Evolutionary conservation across 2,113 vertebrate species (phyloP).

Genomic region (Cyanoliseus patagonus): DNA sequence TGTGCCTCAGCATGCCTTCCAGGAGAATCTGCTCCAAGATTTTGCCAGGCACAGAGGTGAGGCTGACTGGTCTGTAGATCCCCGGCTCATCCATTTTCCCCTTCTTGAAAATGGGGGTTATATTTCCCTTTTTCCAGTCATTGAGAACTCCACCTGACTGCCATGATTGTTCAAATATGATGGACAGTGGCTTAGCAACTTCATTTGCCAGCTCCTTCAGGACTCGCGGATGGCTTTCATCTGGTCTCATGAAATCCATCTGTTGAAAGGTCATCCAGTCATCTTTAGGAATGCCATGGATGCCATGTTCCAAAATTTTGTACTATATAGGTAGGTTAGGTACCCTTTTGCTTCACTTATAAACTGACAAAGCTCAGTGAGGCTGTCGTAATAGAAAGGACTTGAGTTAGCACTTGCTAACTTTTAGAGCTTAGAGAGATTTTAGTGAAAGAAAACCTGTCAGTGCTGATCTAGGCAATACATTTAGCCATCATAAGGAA

Average conservation of each 20-base stretch:
- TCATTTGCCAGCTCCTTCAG: too few species aligned
- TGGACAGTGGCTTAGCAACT: too few species aligned
- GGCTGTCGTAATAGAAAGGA: neutral
- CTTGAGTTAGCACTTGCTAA: neutral
- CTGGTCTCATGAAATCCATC: neutral
- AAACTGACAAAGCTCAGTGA: neutral
- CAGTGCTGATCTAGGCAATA: neutral
- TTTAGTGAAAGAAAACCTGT: neutral
- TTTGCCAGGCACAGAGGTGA: too few species aligned
- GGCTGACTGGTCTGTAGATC: too few species aligned
- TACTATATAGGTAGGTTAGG: neutral
- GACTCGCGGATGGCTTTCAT: too few species aligned
- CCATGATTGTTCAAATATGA: too few species aligned
- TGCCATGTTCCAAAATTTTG: neutral
- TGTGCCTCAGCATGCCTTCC: too few species aligned
- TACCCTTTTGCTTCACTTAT: neutral
- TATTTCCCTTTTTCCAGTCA: too few species aligned
- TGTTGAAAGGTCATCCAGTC: neutral
- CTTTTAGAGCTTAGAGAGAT: neutral
- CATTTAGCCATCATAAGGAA: neutral
- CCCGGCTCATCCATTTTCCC: too few species aligned
- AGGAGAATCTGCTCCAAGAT: too few species aligned
- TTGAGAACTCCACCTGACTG: too few species aligned
- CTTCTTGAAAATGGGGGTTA: too few species aligned
- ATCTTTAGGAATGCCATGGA: neutral